These are phyloP conservation scores for Atta cephalotes DNA, from an alignment of 1,140 invertebrate genomes.

Conservation along the genomic window DNA sequence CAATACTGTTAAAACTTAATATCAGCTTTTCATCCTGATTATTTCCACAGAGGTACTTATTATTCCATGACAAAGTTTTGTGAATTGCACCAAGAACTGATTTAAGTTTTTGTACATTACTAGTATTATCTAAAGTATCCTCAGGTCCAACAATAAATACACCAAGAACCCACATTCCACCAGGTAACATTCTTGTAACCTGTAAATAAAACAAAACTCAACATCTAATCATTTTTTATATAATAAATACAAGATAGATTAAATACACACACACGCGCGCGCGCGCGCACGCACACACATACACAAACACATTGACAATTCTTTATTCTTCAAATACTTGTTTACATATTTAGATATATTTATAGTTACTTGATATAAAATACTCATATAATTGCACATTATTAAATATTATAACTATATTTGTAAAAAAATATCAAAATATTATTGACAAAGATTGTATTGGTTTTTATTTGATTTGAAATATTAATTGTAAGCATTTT, in stretches of 20 bases:
- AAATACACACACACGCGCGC: background rate
- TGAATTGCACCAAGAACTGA: slow-evolving; percentile 87
- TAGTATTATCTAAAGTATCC: slow-evolving; percentile 87
- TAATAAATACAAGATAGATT: background rate
- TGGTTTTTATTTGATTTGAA: background rate
- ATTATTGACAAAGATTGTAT: background rate
- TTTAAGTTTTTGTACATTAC: slow-evolving; percentile 86
- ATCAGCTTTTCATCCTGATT: slow-evolving; percentile 85
- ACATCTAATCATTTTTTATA: slow-evolving; percentile 17
- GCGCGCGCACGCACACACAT: too few species aligned
- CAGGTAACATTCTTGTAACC: slow-evolving; percentile 93
- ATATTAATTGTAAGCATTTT: background rate
- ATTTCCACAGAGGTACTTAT: slow-evolving; percentile 88
- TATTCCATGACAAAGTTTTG: slow-evolving; percentile 85
- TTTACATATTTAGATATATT: background rate
- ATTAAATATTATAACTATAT: background rate
- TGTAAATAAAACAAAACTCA: slow-evolving; percentile 73
- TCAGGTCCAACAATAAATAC: slow-evolving; percentile 88
- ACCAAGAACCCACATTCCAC: slow-evolving; percentile 92
- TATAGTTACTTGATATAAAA: background rate
- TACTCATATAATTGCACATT: background rate
- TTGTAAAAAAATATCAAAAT: background rate
- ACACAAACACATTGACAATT: background rate
- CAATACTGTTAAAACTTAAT: slow-evolving; percentile 85
- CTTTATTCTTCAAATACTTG: background rate